These are phyloP conservation scores for Mixornis gularis DNA, from an alignment of 2,113 vertebrate species.

Conservation along the genomic window DNA sequence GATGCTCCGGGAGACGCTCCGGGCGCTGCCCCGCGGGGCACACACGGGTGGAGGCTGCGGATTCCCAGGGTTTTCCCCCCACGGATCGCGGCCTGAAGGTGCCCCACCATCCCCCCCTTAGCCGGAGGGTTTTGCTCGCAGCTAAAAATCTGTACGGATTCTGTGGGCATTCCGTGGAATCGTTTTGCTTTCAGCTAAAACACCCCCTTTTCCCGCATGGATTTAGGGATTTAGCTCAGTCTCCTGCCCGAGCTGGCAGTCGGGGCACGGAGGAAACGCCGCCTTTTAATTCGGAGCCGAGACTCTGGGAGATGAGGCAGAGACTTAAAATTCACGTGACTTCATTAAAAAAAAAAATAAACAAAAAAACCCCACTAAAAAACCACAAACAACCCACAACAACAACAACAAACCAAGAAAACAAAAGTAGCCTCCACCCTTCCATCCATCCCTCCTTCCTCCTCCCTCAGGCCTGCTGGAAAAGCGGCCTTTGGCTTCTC, in stretches of 20 bases:
- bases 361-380: no score
- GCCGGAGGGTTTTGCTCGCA: rapidly evolving
- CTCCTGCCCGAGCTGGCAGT: not conserved
- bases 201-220: rapidly evolving
- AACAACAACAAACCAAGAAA: not conserved
- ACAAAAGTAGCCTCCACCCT: not conserved
- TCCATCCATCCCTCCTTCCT: not conserved
- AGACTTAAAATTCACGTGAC: not conserved
- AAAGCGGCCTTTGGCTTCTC: not conserved
- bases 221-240: not conserved
- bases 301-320: not conserved
- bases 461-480: not conserved
- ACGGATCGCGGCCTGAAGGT: not conserved
- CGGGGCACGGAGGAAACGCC: not conserved
- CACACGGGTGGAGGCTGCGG: no score
- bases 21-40: not conserved
- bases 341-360: not conserved
- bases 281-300: rapidly evolving
- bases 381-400: no score
- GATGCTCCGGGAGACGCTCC: not conserved
- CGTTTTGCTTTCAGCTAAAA: rapidly evolving
- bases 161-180: rapidly evolving
- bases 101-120: not conserved
- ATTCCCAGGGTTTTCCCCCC: rapidly evolving
- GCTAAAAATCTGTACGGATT: rapidly evolving